Evolutionary conservation across 2,113 vertebrate species (phyloP).

Genomic region (Odobenus rosmarus): DNA sequence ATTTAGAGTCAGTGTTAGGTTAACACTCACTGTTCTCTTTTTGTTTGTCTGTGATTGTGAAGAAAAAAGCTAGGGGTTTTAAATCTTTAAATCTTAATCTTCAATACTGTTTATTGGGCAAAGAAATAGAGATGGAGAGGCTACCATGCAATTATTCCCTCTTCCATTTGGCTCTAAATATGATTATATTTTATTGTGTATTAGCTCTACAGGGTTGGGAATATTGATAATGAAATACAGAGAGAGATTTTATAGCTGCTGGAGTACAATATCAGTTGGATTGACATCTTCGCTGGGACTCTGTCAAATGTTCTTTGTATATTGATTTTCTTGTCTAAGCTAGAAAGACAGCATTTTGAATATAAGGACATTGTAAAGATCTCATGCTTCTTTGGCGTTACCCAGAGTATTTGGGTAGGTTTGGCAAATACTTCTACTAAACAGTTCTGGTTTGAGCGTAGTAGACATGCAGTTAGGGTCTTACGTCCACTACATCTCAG

Average conservation of each 20-base stretch:
- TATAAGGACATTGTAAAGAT: neutral
- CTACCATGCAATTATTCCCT: neutral
- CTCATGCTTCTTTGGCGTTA: neutral
- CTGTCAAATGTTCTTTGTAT: neutral
- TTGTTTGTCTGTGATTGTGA: neutral
- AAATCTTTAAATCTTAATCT: neutral
- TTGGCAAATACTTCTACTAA: neutral
- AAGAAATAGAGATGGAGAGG: neutral
- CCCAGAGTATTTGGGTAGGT: neutral
- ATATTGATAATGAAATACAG: neutral
- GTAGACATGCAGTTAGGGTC: neutral
- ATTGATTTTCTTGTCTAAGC: neutral
- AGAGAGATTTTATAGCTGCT: constrained; percentile 17
- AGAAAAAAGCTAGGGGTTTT: neutral
- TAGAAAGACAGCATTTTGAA: neutral
- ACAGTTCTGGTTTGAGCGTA: neutral
- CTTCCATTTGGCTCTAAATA: neutral
- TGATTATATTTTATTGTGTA: neutral
- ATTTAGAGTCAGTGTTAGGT: neutral
- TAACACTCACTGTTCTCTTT: neutral
- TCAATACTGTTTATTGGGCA: neutral
- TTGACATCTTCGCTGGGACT: constrained; percentile 2
- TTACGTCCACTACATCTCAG: neutral
- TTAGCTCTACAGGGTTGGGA: neutral
- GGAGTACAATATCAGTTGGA: neutral